These are phyloP conservation scores for Piliocolobus tephrosceles DNA, from an alignment of 2,113 vertebrate genomes.

Conservation along the genomic window DNA sequence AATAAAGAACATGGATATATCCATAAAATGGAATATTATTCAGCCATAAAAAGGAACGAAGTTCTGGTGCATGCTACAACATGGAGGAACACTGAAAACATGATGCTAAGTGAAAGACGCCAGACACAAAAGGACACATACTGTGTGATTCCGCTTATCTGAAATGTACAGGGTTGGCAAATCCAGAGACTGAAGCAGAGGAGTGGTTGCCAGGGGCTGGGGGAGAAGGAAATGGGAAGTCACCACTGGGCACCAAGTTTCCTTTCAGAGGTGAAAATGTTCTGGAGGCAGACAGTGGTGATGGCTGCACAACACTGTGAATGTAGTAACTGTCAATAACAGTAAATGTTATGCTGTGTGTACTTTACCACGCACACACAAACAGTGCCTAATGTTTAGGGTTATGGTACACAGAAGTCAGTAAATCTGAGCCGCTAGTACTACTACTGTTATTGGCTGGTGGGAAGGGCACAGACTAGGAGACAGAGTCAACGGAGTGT, in stretches of 20 bases:
- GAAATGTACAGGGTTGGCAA: background rate
- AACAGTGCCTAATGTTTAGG: background rate
- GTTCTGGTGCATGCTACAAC: accelerated
- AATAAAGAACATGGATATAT: background rate
- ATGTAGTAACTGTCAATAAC: background rate
- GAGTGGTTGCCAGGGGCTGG: background rate
- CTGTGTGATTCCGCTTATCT: accelerated
- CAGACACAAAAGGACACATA: background rate
- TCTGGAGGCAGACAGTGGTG: background rate
- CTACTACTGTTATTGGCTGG: accelerated
- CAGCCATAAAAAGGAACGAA: background rate
- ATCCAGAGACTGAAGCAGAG: background rate
- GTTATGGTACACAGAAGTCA: accelerated
- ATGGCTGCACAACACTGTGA: background rate
- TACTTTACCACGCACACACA: no score
- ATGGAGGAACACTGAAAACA: background rate
- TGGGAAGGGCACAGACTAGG: no score
- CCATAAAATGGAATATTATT: background rate
- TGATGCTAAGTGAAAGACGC: background rate
- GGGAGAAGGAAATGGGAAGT: background rate
- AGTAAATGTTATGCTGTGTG: no score
- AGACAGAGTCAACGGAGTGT: background rate
- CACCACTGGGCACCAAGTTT: no score
- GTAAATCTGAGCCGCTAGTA: background rate
- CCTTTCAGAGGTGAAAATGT: background rate